Percentiles rank a stretch among this genome's conserved stretches.
These are phyloP conservation scores for Temnothorax nylanderi DNA, from an alignment of 1,140 invertebrate species.

Conservation along the genomic window DNA sequence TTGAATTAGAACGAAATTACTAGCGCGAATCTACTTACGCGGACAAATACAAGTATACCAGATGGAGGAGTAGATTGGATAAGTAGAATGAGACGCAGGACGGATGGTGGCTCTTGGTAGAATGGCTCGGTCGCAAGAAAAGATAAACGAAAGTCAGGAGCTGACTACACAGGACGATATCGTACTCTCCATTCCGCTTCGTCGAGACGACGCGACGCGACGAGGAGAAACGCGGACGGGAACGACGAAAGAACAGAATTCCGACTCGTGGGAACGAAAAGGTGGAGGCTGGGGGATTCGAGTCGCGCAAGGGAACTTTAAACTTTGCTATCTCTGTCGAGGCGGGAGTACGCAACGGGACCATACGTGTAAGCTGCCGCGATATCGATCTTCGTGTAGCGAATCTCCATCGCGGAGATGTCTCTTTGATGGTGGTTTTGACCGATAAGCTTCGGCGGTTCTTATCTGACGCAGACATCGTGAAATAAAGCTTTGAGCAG, in stretches of 20 bases:
- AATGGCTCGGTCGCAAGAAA: constrained; percentile 64
- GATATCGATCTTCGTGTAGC: constrained; percentile 40
- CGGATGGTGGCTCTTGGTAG: constrained; percentile 53
- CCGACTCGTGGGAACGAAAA: constrained; percentile 37
- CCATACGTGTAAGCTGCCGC: constrained; percentile 51
- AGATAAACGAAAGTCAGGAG: constrained; percentile 72
- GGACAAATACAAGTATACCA: constrained; percentile 71
- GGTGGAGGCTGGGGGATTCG: constrained; percentile 30
- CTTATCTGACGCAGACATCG: background rate
- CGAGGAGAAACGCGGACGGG: constrained; percentile 44
- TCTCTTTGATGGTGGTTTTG: constrained; percentile 48
- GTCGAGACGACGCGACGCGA: constrained; percentile 53
- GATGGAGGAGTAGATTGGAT: constrained; percentile 76
- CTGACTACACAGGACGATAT: constrained; percentile 65
- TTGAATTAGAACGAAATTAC: constrained; percentile 39
- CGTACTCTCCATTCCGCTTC: constrained; percentile 55
- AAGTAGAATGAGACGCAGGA: constrained; percentile 59
- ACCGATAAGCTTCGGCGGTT: constrained; percentile 37
- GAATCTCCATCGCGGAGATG: constrained; percentile 30
- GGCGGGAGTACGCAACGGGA: constrained; percentile 23
- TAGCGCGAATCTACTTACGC: constrained; percentile 36
- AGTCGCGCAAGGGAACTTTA: constrained; percentile 63
- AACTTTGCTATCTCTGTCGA: constrained; percentile 61
- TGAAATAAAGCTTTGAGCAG: constrained; percentile 25
- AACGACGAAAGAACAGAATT: constrained; percentile 62